Base-by-base conservation (phyloP, 1,140 invertebrate species). In the Drosophila carrolli region DNA sequence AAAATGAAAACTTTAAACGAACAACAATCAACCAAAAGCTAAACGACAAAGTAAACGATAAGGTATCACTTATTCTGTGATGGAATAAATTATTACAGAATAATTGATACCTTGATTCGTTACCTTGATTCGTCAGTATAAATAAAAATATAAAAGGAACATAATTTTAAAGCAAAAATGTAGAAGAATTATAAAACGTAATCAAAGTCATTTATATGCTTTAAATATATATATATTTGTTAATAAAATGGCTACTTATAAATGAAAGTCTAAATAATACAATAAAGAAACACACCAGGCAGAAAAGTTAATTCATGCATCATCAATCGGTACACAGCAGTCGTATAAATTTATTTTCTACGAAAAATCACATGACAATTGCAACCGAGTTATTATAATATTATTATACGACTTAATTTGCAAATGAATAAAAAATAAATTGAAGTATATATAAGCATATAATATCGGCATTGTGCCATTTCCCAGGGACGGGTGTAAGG, bases 371-470 rank as follows among this genome's bases (percentile, higher is more conserved):
- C 83, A 83, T 80, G 80, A 88, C 79, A 83, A 88, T 89, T 83
- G 73, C 50, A 41, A 51, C 16, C 56, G 8, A 44, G 51, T 61
- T 78, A 78, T 82, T 55, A 70, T 55, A 72, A 60, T 55, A 66
- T 44, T 35, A 66, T 74, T 53, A 65, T 48, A 58, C 54, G 58
- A 59, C 53, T 81, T 66, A 74, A 83, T 84, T 84, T 71, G 76
- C 80, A 80, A 88, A 89, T 80, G 80, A 89, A 88, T 79, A 62
- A 77, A 76, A 72, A 80, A 67, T 84, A 78, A 89, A 89, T 84
- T 89, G 73, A 89, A 54, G 59, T 51, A 83, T 71, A 78, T 70
- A 53, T 29, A 70, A 65, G 71, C 77, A 61, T 76, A 78, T 67
- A 66, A 66, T 61, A 78, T 66, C 56, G 62, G 55, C 58, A 85